Evolutionary conservation across 2,888 invertebrate genomes (phyloP), one percentile per base, ranked within the genome.

Genomic region (Fabriciana adippe): DNA sequence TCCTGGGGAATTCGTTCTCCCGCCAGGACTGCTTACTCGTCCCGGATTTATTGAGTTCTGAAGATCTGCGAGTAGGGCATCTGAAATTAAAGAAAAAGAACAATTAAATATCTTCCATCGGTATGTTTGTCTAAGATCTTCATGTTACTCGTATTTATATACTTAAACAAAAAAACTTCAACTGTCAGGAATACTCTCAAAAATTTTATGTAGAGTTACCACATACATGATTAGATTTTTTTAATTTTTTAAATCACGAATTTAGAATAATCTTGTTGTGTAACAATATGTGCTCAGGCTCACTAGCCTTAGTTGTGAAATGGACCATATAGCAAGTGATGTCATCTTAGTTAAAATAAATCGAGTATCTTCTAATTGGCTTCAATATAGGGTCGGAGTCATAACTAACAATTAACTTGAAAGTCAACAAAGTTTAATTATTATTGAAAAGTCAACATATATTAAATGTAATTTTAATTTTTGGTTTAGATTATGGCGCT

Each of bases 21-120:
- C 87, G 6, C 84, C 85, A 18, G 91, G 89, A 72, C 89, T 89
- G 73, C 88, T 87, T 6, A 93, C 93, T 3, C 94, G 82, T 62
- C 97, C 96, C 57, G 92, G 92, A 79, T 92, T 92, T 76, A 98
- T 97, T 13, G 99, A 99, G 81, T 98, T 98, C 91, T 99, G 99
- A 69, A 99, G 94, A 86, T 99, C 99, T 69, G 98, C 98, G 81
- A 99, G 94, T 75, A 99, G 93, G 72, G 99, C 98, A 94, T 99
- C 99, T 99, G 94, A 63, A 95, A 95, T 81, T 68, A 59, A 45
- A 15, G 48, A 53, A 35, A 53, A 51, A 15, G n/a, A 53, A 41
- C 15, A 21, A 41, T n/a, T 41, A 51, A 41, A 18, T 50, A 51
- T 61, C 35, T 41, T 41, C 35, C 8, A 41, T 41, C 35, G 11